These are phyloP conservation scores for Harlomillsia oculata DNA, from an alignment of 1,140 invertebrate genomes.

Conservation along the genomic window DNA sequence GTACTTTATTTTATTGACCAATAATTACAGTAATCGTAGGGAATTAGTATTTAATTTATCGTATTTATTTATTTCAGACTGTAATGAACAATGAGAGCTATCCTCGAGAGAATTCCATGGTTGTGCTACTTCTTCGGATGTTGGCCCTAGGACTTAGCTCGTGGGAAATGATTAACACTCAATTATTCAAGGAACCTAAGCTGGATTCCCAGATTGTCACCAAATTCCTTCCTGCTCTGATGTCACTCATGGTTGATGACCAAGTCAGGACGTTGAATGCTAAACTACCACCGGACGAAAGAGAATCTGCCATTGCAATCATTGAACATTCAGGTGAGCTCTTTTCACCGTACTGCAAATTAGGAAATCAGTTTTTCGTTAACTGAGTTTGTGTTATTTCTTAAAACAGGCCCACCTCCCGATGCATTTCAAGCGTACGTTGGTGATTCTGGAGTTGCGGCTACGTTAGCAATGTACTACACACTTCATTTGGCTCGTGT, in stretches of 20 bases:
- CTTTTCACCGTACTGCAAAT: no score
- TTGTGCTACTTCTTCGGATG: conserved; percentile 86
- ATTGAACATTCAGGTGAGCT: conserved; percentile 71
- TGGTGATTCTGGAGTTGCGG: conserved; percentile 78
- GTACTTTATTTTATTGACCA: no score
- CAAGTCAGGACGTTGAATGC: conserved; percentile 77
- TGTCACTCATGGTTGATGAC: conserved; percentile 94
- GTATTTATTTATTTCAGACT: conserved; percentile 14
- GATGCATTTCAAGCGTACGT: conserved; percentile 86
- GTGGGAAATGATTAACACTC: conserved; percentile 94
- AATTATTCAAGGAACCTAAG: conserved; percentile 85
- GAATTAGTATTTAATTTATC: not conserved
- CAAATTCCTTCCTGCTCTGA: conserved; percentile 86
- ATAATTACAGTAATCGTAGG: not conserved
- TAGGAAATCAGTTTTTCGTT: no score
- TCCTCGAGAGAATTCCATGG: conserved; percentile 69
- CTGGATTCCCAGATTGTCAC: conserved; percentile 83
- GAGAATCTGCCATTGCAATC: conserved; percentile 80
- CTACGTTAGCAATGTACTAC: conserved; percentile 90
- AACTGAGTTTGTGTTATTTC: not conserved
- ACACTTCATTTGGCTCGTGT: conserved; percentile 71
- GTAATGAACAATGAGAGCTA: conserved; percentile 35
- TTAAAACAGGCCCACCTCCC: conserved; percentile 61
- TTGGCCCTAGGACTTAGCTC: conserved; percentile 82
- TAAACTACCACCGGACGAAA: conserved; percentile 84